Conservation (phyloP, 2,888 invertebrate species). For the Macropis europaea region DNA sequence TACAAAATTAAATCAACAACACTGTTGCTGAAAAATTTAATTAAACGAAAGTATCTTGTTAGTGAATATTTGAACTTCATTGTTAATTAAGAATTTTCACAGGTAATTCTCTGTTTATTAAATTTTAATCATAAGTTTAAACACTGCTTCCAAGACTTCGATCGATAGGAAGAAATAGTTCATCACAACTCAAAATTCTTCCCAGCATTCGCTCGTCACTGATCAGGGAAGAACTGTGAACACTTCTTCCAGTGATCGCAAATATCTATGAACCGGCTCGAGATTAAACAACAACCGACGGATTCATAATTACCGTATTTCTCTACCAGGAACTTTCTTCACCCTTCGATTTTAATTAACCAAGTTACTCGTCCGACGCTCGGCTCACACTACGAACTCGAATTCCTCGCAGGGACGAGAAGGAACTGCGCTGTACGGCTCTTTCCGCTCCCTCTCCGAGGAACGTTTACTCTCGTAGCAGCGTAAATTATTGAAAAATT, state of each 20-base stretch:
- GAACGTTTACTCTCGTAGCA: background rate
- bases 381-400: background rate
- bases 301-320: constrained; percentile 27
- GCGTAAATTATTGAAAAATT: constrained; percentile 35
- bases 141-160: no score
- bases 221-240: background rate
- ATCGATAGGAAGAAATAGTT: no score
- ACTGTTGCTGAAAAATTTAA: no score
- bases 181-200: background rate
- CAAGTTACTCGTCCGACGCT: constrained; percentile 8
- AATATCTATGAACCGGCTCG: background rate
- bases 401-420: constrained; percentile 3
- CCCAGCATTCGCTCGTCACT: background rate
- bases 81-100: no score
- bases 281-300: constrained; percentile 29
- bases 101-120: no score
- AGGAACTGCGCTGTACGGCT: background rate
- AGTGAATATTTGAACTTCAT: no score
- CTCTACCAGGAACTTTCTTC: constrained; percentile 17
- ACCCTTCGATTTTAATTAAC: constrained; percentile 29
- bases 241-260: background rate
- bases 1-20: no score
- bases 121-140: no score
- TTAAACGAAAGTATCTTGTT: no score
- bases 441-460: background rate